Conservation (phyloP, 2,888 invertebrate genomes). For the Dynastes tityus region DNA sequence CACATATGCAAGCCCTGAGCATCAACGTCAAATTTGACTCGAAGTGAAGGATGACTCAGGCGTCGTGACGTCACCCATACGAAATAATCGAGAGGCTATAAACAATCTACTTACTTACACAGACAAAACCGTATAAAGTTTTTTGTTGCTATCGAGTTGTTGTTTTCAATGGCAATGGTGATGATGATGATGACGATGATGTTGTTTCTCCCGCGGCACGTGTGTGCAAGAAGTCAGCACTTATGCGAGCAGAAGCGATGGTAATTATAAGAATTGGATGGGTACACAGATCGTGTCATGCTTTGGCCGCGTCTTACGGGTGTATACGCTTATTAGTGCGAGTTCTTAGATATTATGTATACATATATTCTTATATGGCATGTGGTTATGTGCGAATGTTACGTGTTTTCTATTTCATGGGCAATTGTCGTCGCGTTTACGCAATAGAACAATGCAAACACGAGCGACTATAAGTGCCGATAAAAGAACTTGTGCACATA, state of each 20-base stretch:
- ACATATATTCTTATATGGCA: too few species aligned
- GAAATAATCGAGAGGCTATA: background rate
- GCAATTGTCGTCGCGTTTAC: conserved; percentile 3
- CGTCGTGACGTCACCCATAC: conserved; percentile 12
- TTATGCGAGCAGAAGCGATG: too few species aligned
- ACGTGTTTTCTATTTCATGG: background rate
- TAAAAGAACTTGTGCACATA: too few species aligned
- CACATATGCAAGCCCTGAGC: background rate
- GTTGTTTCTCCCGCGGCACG: background rate
- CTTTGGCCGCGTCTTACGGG: background rate
- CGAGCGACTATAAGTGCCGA: too few species aligned
- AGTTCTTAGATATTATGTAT: too few species aligned
- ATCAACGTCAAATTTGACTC: background rate
- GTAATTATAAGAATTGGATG: conserved; percentile 27
- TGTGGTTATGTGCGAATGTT: too few species aligned
- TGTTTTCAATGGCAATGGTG: background rate
- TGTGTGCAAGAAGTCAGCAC: conserved; percentile 15
- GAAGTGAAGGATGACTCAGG: conserved; percentile 32
- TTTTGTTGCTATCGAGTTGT: conserved; percentile 12
- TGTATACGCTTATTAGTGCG: too few species aligned
- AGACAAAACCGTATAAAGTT: conserved; percentile 19
- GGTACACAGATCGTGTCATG: conserved; percentile 12
- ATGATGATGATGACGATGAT: background rate
- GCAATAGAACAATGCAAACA: background rate
- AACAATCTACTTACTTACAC: too few species aligned